phyloP scores from a whole-genome alignment of 2,113 vertebrate genomes.

The Otocyon megalotis region DNA sequence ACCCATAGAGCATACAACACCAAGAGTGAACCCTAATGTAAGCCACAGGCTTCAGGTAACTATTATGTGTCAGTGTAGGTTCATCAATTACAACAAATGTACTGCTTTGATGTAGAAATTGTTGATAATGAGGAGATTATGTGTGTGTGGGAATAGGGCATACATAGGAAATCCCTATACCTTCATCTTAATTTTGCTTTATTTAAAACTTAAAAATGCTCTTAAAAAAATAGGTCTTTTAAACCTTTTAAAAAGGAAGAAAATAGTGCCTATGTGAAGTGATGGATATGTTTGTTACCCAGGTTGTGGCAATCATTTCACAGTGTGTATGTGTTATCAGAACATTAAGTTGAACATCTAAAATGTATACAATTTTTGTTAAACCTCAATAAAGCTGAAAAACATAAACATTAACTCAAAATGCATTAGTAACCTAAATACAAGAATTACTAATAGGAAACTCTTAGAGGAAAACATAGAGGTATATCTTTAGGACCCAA shows the following conservation, averaged over 20 bases:
- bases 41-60: background rate
- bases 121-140: background rate
- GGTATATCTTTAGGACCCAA: background rate
- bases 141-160: background rate
- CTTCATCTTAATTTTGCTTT: background rate
- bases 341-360: background rate
- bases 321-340: background rate
- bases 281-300: background rate
- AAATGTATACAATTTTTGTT: background rate
- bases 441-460: background rate
- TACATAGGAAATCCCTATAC: background rate
- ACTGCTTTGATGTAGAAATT: background rate
- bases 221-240: background rate
- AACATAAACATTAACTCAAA: background rate
- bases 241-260: background rate
- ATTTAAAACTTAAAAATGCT: background rate
- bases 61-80: background rate
- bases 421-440: background rate
- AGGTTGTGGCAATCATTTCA: background rate
- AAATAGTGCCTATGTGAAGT: background rate
- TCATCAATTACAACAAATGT: background rate
- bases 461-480: background rate
- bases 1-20: background rate
- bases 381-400: background rate
- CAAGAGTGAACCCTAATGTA: background rate